Conservation (phyloP, 2,797 vertebrate species). For the Gymnodraco acuticeps region DNA sequence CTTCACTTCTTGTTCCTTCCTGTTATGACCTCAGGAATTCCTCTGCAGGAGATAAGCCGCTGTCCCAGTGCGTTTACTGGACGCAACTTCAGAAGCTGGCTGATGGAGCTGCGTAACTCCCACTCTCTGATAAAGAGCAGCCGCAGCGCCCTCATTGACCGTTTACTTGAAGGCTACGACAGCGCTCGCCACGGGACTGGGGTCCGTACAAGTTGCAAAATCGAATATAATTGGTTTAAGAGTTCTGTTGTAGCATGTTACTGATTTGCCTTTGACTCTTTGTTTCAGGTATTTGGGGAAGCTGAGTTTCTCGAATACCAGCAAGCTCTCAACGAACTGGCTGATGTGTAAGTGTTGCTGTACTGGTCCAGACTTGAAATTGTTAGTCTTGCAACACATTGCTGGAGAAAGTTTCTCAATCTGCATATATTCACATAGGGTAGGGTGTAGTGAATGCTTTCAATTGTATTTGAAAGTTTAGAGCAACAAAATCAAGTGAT, state of each 20-base stretch:
- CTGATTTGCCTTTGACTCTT: conserved; percentile 3
- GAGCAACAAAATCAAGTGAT: background rate
- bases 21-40: conserved; percentile 85
- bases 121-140: conserved; percentile 90
- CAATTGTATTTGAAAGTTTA: background rate
- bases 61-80: conserved; percentile 90
- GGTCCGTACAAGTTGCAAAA: conserved; percentile 77
- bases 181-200: conserved; percentile 93
- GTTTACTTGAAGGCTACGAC: conserved; percentile 94
- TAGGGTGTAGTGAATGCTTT: background rate
- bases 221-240: background rate
- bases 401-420: conserved; percentile 1
- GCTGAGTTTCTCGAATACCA: conserved; percentile 91
- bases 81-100: conserved; percentile 91
- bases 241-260: background rate
- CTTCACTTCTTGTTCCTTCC: conserved; percentile 4
- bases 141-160: conserved; percentile 89
- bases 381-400: conserved; percentile 10
- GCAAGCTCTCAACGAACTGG: conserved; percentile 90
- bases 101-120: conserved; percentile 91
- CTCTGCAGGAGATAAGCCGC: conserved; percentile 86
- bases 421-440: background rate
- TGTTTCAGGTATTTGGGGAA: conserved; percentile 90
- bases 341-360: conserved; percentile 88
- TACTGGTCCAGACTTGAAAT: conserved; percentile 33